Evolutionary conservation across 2,888 invertebrate species (phyloP).

Genomic region (Cyrtodaria siliqua): DNA sequence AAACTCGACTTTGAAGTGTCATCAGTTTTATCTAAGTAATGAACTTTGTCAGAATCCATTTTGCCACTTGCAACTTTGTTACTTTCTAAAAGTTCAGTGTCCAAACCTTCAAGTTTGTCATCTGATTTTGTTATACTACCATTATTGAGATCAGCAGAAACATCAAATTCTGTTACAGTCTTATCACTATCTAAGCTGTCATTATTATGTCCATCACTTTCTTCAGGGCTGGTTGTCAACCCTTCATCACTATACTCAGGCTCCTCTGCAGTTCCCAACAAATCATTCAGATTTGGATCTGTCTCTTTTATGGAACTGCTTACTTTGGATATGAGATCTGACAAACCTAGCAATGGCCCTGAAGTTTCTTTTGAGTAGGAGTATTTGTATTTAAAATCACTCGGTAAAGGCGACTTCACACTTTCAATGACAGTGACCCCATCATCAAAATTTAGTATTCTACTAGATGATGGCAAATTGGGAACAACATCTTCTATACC

Average conservation of each 20-base stretch:
- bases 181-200: slow-evolving; percentile 54
- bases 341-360: slow-evolving; percentile 8
- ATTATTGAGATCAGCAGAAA: not conserved
- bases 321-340: slow-evolving; percentile 55
- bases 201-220: slow-evolving; percentile 13
- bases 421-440: slow-evolving; percentile 21
- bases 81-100: not conserved
- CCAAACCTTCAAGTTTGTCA: slow-evolving; percentile 4
- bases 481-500: too few relatives aligned
- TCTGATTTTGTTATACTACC: not conserved
- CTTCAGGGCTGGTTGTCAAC: slow-evolving; percentile 8
- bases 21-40: too few relatives aligned
- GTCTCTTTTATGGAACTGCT: slow-evolving; percentile 39
- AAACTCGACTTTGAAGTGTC: too few relatives aligned
- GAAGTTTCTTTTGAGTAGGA: not conserved
- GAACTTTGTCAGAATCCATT: too few relatives aligned
- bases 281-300: slow-evolving; percentile 31
- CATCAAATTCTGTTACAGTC: slow-evolving; percentile 42
- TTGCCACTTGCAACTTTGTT: not conserved
- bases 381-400: slow-evolving; percentile 47
- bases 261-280: slow-evolving; percentile 47
- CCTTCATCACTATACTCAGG: slow-evolving; percentile 35
- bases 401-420: slow-evolving; percentile 21
- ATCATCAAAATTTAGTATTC: slow-evolving; percentile 34
- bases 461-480: not conserved